A percentile compares a stretch with the other conserved stretches of the same genome.
phyloP scores from a whole-genome alignment of 1,140 invertebrate genomes.

The Caenorhabditis tropicalis region DNA sequence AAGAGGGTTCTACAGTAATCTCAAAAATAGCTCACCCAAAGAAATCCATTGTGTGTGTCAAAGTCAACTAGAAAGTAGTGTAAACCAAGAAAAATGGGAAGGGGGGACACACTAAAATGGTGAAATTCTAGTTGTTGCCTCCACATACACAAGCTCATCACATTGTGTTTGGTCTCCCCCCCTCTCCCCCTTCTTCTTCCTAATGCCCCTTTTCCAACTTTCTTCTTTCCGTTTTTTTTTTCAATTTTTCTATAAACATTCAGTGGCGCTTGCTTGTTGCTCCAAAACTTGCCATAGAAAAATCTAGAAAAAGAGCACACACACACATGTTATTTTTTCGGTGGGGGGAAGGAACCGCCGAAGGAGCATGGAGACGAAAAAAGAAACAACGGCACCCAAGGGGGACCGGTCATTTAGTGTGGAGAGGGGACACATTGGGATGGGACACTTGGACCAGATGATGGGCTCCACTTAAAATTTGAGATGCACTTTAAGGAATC shows the following conservation, averaged over 20 bases:
- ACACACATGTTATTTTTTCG: too few relatives aligned
- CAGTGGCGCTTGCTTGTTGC: not conserved
- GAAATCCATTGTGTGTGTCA: not conserved
- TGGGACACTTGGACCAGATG: too few relatives aligned
- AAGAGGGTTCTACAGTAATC: too few relatives aligned
- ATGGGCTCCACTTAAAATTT: too few relatives aligned
- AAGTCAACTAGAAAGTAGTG: not conserved
- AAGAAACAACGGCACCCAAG: too few relatives aligned
- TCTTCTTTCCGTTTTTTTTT: not conserved
- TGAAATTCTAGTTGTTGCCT: not conserved
- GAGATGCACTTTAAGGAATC: too few relatives aligned
- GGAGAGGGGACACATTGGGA: not conserved
- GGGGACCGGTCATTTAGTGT: not conserved
- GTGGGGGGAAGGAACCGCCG: too few relatives aligned
- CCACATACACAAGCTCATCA: not conserved
- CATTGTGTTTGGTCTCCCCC: conserved; percentile 9
- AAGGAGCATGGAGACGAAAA: too few relatives aligned
- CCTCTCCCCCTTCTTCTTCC: not conserved
- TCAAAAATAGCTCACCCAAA: not conserved
- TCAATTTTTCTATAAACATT: not conserved
- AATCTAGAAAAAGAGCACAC: too few relatives aligned
- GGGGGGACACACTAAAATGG: not conserved
- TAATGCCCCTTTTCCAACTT: not conserved
- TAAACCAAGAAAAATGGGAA: not conserved
- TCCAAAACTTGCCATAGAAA: not conserved